phyloP scores from a whole-genome alignment of 2,888 invertebrate species.

The Bibio marci region DNA sequence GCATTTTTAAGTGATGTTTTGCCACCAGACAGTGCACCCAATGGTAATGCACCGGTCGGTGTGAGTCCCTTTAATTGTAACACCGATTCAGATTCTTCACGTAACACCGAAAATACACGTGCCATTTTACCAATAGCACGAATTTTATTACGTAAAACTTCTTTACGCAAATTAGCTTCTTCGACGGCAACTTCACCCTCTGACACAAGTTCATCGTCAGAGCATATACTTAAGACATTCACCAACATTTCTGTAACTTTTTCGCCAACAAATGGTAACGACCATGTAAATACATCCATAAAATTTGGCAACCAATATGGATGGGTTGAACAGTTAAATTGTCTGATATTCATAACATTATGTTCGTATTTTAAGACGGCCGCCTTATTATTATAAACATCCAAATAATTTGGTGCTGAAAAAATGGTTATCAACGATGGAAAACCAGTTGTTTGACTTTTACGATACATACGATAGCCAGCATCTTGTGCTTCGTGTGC shows the following conservation, averaged over 20 bases:
- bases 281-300: conserved; percentile 99
- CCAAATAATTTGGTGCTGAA: conserved; percentile 99
- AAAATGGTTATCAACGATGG: conserved; percentile 99
- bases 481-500: conserved; percentile 99
- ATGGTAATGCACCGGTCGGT: conserved; percentile 91
- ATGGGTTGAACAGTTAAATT: conserved; percentile 99
- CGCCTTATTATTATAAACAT: conserved; percentile 99
- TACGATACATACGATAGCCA: conserved; percentile 99
- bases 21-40: conserved; percentile 94
- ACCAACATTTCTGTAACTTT: conserved; percentile 98
- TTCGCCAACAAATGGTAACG: conserved; percentile 98
- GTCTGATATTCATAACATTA: conserved; percentile 99
- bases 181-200: conserved; percentile 95
- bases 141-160: conserved; percentile 99
- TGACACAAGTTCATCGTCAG: conserved; percentile 95
- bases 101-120: conserved; percentile 94
- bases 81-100: conserved; percentile 99
- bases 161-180: conserved; percentile 96
- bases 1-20: conserved; percentile 91
- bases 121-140: conserved; percentile 99
- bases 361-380: conserved; percentile 99
- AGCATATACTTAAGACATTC: conserved; percentile 98
- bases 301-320: conserved; percentile 99
- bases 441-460: conserved; percentile 99
- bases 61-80: conserved; percentile 96